Evolutionary conservation across 2,888 invertebrate genomes (phyloP), one percentile per base, ranked within the genome.

Genomic region (Megalurothrips usitatus): DNA sequence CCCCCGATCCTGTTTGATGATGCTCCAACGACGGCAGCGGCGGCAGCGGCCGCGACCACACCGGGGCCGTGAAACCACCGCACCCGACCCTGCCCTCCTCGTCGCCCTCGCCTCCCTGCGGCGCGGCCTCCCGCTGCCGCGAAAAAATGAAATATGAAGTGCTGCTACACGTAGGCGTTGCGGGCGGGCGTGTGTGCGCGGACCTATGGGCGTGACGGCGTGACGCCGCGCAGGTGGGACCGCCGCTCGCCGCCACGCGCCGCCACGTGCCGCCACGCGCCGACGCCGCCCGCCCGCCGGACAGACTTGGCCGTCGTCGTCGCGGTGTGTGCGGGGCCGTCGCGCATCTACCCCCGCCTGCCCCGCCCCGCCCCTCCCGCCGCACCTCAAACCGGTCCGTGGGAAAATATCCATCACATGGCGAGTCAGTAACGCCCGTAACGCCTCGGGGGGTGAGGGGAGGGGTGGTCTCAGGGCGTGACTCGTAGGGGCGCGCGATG

Each of bases 381-480:
- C 68, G 52, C 10, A 52, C 52, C 52, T 43, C 34, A 52, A 2
- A 52, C 52, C 52, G 10, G 68, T n/a, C 23, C 68, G 68, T 68
- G 68, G 68, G 68, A 68, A 68, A 68, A 68, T 68, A 68, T 68
- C 68, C 68, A 23, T 68, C 68, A 68, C 68, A 23, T 68, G 68
- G 23, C 52, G 2, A 52, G 52, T 52, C 12, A 2, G 14, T 52
- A 12, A 6, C 6, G 14, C 52, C 52, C 52, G 52, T 19, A 43
- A 43, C 52, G 52, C 52, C 52, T 17, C 52, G 52, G 12, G 52
- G 19, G 52, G 52, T 6, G 52, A 49, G 19, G 19, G 52, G 14
- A 52, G 52, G 52, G 14, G 52, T 8, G 52, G 19, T 19, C 14
- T 12, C 10, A n/a, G 52, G 19, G 52, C 19, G 52, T 43, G 34